A percentile compares a stretch with the other conserved stretches of the same genome.
Conservation (phyloP, 2,113 vertebrate species). For the Oryzias curvinotus region DNA sequence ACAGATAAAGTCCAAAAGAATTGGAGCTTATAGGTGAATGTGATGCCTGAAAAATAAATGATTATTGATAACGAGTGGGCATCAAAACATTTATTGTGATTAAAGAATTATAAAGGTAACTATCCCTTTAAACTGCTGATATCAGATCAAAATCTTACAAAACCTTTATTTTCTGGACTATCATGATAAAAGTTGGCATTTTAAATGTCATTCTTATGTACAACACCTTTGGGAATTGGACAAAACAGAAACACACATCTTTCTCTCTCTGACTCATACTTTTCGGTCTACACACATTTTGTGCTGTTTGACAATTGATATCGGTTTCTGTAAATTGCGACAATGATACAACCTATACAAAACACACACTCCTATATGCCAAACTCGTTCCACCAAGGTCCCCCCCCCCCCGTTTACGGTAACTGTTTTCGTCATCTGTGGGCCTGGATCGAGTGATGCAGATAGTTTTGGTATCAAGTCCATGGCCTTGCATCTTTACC, state of each 20-base stretch:
- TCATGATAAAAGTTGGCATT: background rate
- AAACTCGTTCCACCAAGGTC: constrained; percentile 34
- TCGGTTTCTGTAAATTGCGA: constrained; percentile 33
- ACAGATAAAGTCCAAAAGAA: too few relatives aligned
- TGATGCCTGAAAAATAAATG: too few relatives aligned
- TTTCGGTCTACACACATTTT: constrained; percentile 8
- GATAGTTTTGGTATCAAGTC: constrained; percentile 70
- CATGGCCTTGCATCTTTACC: constrained; percentile 40
- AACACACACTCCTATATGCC: constrained; percentile 40
- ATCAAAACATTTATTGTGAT: too few relatives aligned
- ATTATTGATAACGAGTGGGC: too few relatives aligned
- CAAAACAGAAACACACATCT: constrained; percentile 3
- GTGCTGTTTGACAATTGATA: constrained; percentile 9
- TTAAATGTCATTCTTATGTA: background rate
- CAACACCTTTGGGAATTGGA: background rate
- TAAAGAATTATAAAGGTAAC: too few relatives aligned
- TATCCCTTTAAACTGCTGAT: background rate
- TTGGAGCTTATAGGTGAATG: too few relatives aligned
- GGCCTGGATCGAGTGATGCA: constrained; percentile 62
- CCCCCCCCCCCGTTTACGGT: constrained; percentile 53
- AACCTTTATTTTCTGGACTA: background rate
- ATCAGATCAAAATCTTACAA: background rate
- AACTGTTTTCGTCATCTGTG: constrained; percentile 59
- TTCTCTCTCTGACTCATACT: constrained; percentile 4
- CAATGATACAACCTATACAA: background rate